phyloP scores from a whole-genome alignment of 2,797 vertebrate species.

The Coregonus sp. region DNA sequence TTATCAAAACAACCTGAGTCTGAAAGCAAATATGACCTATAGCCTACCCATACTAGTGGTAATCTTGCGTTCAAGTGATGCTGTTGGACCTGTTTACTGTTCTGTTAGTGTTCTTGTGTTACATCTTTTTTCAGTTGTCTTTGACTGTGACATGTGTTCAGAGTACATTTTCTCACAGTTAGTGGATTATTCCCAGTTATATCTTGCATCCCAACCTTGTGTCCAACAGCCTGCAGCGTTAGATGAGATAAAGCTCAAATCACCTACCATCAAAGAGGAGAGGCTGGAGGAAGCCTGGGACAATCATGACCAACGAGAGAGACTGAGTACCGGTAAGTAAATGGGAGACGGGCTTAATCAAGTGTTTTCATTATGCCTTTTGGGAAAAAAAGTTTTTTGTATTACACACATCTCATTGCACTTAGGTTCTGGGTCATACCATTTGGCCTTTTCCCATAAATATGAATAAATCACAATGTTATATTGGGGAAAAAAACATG shows the following conservation, averaged over 20 bases:
- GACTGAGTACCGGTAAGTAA: slow-evolving; percentile 39
- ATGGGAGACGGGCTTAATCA: not conserved
- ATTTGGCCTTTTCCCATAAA: too few relatives aligned
- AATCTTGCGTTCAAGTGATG: too few relatives aligned
- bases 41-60: too few relatives aligned
- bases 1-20: too few relatives aligned
- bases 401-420: too few relatives aligned
- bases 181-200: too few relatives aligned
- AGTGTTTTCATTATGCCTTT: not conserved
- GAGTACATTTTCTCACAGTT: too few relatives aligned
- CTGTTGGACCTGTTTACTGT: too few relatives aligned
- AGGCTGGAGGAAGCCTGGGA: slow-evolving; percentile 25
- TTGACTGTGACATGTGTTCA: not conserved
- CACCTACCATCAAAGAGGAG: too few relatives aligned
- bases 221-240: not conserved
- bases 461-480: not conserved
- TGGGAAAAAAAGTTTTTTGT: not conserved
- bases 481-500: not conserved
- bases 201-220: not conserved
- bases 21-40: too few relatives aligned
- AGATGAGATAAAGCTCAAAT: not conserved
- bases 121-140: not conserved
- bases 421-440: too few relatives aligned
- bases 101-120: too few relatives aligned
- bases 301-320: slow-evolving; percentile 11